Percentiles rank a stretch among this genome's conserved stretches.
These are phyloP conservation scores for Arion vulgaris DNA, from an alignment of 1,140 invertebrate species.

Conservation along the genomic window DNA sequence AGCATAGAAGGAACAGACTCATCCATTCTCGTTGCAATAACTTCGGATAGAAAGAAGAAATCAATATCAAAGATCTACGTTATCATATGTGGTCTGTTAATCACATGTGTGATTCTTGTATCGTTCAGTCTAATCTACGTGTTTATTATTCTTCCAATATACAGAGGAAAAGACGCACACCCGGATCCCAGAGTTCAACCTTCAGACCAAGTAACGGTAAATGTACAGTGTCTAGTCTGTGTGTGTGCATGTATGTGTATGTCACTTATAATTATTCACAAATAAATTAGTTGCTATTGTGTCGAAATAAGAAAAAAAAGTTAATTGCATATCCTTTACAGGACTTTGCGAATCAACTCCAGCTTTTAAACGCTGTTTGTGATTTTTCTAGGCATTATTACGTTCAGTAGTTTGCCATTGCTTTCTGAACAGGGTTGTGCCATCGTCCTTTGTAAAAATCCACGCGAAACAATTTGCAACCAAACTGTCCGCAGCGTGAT, in stretches of 20 bases:
- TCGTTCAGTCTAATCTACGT: constrained; percentile 32
- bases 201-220: background rate
- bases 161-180: background rate
- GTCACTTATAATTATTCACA: too few species aligned
- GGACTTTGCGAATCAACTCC: too few species aligned
- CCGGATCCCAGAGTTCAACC: constrained; percentile 1
- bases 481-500: too few species aligned
- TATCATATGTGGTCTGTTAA: constrained; percentile 26
- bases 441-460: too few species aligned
- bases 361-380: too few species aligned
- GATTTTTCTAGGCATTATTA: too few species aligned
- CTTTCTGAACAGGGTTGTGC: too few species aligned
- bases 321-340: too few species aligned
- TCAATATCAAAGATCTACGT: constrained; percentile 24
- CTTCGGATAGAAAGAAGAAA: background rate
- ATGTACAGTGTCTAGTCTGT: background rate
- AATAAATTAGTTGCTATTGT: too few species aligned
- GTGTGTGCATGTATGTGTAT: background rate
- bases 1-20: background rate
- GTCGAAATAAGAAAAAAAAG: too few species aligned
- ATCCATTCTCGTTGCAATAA: constrained; percentile 47
- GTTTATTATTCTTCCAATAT: constrained; percentile 37
- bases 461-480: too few species aligned
- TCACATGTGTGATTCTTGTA: constrained; percentile 1
- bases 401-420: too few species aligned